These are phyloP conservation scores for Cebidichthys violaceus DNA, from an alignment of 2,113 vertebrate species.

Conservation along the genomic window DNA sequence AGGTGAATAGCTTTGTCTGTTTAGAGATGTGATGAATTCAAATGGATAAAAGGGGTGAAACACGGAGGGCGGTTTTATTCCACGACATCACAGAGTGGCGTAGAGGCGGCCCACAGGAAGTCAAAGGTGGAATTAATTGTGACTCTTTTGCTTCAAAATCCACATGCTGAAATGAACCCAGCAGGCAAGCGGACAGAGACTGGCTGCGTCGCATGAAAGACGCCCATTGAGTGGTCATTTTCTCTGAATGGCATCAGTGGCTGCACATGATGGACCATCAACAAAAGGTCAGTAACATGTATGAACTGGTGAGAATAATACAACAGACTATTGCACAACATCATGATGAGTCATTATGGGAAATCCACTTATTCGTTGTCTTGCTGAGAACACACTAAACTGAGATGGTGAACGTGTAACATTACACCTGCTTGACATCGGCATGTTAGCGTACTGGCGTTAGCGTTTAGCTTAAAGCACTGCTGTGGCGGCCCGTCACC, in stretches of 20 bases:
- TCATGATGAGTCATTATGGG: neutral
- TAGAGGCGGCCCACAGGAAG: slow-evolving; percentile 10
- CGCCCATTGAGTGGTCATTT: neutral
- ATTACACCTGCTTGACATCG: neutral
- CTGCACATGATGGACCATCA: neutral
- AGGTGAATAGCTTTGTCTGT: slow-evolving; percentile 41
- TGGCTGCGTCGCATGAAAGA: slow-evolving; percentile 14
- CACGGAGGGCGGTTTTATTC: slow-evolving; percentile 13
- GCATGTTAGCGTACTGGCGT: too few relatives aligned
- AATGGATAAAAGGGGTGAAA: neutral
- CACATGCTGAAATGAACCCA: slow-evolving; percentile 45
- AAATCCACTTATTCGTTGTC: neutral
- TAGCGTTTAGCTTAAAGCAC: neutral
- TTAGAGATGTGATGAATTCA: slow-evolving; percentile 39
- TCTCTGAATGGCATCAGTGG: slow-evolving; percentile 26
- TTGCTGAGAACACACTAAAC: neutral
- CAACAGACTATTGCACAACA: neutral
- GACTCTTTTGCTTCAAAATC: slow-evolving; percentile 23
- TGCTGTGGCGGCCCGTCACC: too few relatives aligned
- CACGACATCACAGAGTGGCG: slow-evolving; percentile 8
- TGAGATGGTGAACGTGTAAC: neutral
- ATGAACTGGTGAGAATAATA: neutral
- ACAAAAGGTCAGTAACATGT: slow-evolving; percentile 19
- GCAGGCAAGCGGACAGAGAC: slow-evolving; percentile 38
- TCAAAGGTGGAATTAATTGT: slow-evolving; percentile 45